Evolutionary conservation across 2,888 invertebrate species (phyloP).

Genomic region (Phyto melanocephala): DNA sequence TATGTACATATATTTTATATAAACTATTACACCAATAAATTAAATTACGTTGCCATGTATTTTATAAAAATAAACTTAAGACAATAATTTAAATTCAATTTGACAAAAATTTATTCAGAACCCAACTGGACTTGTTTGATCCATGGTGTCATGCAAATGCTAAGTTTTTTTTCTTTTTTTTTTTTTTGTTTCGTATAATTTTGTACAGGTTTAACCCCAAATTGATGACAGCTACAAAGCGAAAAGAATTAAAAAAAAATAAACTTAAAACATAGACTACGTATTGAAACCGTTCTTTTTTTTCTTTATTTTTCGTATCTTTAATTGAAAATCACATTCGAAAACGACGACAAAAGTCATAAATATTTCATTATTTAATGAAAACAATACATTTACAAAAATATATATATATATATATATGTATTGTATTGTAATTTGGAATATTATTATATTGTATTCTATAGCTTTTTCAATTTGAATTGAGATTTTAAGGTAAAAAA

Average conservation of each 20-base stretch:
- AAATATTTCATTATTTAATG: conserved; percentile 59
- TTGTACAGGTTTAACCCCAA: conserved; percentile 43
- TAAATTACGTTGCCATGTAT: neutral
- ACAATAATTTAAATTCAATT: conserved; percentile 14
- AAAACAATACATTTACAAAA: conserved; percentile 3
- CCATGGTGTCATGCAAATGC: conserved; percentile 27
- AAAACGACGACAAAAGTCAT: conserved; percentile 28
- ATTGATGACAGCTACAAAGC: neutral
- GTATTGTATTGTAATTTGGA: neutral
- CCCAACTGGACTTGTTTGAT: conserved; percentile 35
- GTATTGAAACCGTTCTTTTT: neutral
- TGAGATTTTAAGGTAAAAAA: neutral
- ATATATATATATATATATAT: too few species aligned
- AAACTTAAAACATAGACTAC: neutral
- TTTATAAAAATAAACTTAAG: neutral
- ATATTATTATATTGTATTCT: neutral
- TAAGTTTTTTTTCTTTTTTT: neutral
- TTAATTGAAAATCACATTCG: conserved; percentile 17
- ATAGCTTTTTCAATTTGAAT: conserved; percentile 4
- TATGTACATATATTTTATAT: neutral
- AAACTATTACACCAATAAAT: neutral
- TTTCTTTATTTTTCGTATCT: neutral
- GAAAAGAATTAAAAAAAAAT: neutral
- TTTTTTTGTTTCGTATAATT: neutral
- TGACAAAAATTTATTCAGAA: neutral